Percentiles rank a stretch among this genome's conserved stretches.
Conservation (phyloP, 2,113 vertebrate species). For the Pantherophis guttatus region DNA sequence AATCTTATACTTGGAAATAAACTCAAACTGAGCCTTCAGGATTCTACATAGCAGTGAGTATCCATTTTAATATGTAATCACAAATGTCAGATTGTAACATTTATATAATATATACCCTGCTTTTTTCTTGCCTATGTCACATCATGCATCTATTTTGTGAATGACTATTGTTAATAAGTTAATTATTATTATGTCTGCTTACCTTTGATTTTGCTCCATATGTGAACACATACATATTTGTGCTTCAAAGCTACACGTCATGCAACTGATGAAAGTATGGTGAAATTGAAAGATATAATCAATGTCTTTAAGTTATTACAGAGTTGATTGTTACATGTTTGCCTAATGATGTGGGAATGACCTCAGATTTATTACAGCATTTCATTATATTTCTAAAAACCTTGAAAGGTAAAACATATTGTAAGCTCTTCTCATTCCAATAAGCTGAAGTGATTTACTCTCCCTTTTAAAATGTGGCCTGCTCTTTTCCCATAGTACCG, state of each 20-base stretch:
- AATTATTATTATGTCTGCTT: neutral
- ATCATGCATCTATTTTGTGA: neutral
- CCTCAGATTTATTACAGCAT: neutral
- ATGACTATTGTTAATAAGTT: neutral
- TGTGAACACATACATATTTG: neutral
- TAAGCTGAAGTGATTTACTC: neutral
- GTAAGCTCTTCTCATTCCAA: neutral
- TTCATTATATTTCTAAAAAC: neutral
- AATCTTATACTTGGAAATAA: neutral
- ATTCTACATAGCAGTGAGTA: neutral
- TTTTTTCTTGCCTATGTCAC: neutral
- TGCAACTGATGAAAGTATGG: neutral
- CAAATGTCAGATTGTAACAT: neutral
- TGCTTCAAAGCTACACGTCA: neutral
- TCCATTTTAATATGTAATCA: neutral
- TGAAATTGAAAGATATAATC: neutral
- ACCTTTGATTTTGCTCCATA: neutral
- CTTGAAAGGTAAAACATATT: neutral
- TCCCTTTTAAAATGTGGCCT: neutral
- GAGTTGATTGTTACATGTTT: neutral
- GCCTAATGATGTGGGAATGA: neutral
- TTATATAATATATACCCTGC: neutral
- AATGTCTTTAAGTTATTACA: neutral
- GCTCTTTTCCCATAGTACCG: constrained; percentile 32
- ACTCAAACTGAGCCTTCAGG: neutral